phyloP scores from a whole-genome alignment of 2,888 invertebrate genomes.

The Patella pellucida region DNA sequence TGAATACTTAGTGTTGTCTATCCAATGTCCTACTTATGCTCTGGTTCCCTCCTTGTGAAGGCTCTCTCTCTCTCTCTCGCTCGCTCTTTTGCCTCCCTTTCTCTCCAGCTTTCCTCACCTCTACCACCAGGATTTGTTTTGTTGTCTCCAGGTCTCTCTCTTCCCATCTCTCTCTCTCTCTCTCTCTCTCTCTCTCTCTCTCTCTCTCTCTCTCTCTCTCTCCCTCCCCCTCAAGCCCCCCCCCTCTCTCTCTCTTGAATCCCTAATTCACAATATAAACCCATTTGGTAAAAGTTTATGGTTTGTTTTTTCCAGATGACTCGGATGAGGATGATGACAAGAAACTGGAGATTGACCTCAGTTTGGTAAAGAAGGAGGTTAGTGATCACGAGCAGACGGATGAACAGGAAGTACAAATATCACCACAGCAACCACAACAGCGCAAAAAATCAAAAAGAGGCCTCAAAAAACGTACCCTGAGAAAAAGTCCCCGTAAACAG shows the following conservation, averaged over 20 bases:
- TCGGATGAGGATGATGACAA: slow-evolving; percentile 18
- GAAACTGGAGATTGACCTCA: not conserved
- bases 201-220: slow-evolving; percentile 8
- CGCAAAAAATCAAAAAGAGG: not conserved
- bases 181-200: slow-evolving; percentile 12
- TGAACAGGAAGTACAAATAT: not conserved
- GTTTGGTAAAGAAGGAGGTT: not conserved
- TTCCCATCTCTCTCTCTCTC: not conserved
- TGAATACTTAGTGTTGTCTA: too few relatives aligned
- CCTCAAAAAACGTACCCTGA: not conserved
- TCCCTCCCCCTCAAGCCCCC: slow-evolving; percentile 13
- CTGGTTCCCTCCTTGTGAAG: too few relatives aligned
- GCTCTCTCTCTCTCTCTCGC: not conserved
- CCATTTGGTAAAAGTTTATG: not conserved
- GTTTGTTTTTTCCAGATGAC: slow-evolving; percentile 15
- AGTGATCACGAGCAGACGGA: not conserved
- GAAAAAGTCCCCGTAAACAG: not conserved
- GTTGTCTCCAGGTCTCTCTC: not conserved
- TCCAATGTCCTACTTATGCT: too few relatives aligned
- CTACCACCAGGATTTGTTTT: not conserved
- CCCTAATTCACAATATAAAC: too few relatives aligned
- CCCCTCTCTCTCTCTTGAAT: slow-evolving; percentile 7
- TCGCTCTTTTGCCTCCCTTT: not conserved
- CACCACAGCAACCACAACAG: not conserved
- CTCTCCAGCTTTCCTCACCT: slow-evolving; percentile 1